phyloP scores from a whole-genome alignment of 2,113 vertebrate genomes.

The Nipponia nippon region DNA sequence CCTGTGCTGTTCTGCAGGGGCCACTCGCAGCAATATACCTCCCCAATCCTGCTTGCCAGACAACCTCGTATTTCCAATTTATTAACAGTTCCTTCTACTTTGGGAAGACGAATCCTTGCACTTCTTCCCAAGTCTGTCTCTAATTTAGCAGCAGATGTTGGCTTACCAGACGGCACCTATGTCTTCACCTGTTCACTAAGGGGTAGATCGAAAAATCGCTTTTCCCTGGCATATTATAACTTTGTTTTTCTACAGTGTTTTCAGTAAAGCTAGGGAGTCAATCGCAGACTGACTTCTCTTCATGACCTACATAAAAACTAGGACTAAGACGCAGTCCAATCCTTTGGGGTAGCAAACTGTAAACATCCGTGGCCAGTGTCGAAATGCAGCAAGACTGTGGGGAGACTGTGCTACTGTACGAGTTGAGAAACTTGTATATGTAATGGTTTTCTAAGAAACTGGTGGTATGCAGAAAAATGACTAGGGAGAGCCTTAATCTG shows the following conservation, averaged over 20 bases:
- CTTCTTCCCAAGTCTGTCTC: not conserved
- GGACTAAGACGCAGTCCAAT: not conserved
- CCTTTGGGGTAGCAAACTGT: not conserved
- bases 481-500: not conserved
- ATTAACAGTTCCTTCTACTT: not conserved
- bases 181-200: not conserved
- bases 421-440: not conserved
- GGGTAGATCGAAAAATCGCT: fast-evolving
- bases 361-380: not conserved
- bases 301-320: not conserved
- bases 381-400: not conserved
- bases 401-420: not conserved
- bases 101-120: not conserved
- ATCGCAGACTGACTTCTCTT: not conserved
- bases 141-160: not conserved
- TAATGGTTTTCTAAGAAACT: not conserved
- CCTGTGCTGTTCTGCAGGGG: not conserved
- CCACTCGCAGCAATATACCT: not conserved
- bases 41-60: not conserved
- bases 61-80: not conserved
- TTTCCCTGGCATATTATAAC: not conserved
- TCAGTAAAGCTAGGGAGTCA: not conserved
- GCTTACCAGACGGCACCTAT: not conserved
- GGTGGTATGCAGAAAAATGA: not conserved
- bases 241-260: not conserved